phyloP scores from a whole-genome alignment of 1,140 invertebrate species.

The Halyomorpha halys region DNA sequence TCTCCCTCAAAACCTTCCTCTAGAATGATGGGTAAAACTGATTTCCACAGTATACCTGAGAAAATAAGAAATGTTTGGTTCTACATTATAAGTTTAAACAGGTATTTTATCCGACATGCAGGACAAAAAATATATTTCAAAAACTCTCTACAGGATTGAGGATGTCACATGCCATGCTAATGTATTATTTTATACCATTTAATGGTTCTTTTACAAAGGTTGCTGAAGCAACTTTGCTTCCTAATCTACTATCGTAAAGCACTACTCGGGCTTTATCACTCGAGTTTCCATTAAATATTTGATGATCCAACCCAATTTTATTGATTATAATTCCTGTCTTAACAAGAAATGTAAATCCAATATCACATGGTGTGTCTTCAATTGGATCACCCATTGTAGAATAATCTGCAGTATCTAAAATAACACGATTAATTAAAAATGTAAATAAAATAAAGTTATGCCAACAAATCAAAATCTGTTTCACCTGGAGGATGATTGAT shows the following conservation, averaged over 20 bases:
- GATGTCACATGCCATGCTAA: no score
- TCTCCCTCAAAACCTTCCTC: conserved; percentile 12
- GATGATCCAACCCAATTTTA: background rate
- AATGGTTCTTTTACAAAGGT: conserved; percentile 4
- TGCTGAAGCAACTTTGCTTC: conserved; percentile 1
- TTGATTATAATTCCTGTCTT: background rate
- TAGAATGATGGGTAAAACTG: background rate
- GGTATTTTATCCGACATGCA: no score
- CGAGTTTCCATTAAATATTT: background rate
- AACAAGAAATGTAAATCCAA: conserved; percentile 9
- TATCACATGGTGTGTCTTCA: background rate
- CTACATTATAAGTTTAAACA: no score
- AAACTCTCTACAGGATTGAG: no score
- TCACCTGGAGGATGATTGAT: conserved; percentile 4
- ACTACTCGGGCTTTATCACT: conserved; percentile 5
- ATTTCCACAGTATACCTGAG: conserved; percentile 2
- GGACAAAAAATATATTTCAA: no score
- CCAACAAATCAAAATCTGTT: background rate
- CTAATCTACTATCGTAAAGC: conserved; percentile 4
- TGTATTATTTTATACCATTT: background rate
- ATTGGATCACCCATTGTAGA: conserved; percentile 2
- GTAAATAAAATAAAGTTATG: background rate
- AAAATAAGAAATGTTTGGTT: background rate
- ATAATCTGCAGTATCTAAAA: background rate
- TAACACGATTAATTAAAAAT: background rate